Evolutionary conservation across 2,888 invertebrate genomes (phyloP), one percentile per base, ranked within the genome.

Genomic region (Volucella bombylans): DNA sequence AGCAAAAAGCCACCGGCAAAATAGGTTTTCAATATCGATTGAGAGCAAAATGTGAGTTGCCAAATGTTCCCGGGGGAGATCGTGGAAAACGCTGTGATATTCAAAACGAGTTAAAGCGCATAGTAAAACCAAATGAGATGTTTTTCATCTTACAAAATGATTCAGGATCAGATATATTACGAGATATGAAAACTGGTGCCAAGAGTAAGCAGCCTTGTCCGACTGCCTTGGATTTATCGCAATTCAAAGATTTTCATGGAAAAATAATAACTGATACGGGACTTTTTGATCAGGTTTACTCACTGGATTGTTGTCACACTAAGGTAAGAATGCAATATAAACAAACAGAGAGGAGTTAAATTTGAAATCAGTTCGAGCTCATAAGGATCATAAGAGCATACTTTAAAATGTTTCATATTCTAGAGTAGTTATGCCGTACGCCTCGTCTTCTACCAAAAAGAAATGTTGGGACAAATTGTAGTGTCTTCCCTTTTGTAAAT

Each of bases 221-320:
- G 0, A 88, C 88, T 3, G 87, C 88, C 8, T 76, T 90, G n/a
- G 89, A 90, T 39, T 69, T 90, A 18, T 78, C 89, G 12, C 90
- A 88, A 15, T 89, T 89, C 64, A 87, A 87, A 0, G 85, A 83
- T 6, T 54, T 88, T 1, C 87, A 88, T 15, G 87, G 87, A 0
- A 86, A 79, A 38, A 81, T 87, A 0, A 74, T 87, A 0, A 62
- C 81, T 1, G 87, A 88, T 9, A 67, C 86, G 2, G 86, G 88
- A 39, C 43, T 82, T 0, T 59, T 85, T 50, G 85, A 85, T 39
- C 57, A 72, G 9, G 68, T 85, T 11, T 85, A 85, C 39, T 18
- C 72, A 10, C 18, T 71, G 49, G 85, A 85, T 14, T 85, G 85
- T 39, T 85, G 85, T 14, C 85, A 85, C 15, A 72, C 50, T 8